These are phyloP conservation scores for Drosophila tani DNA, from an alignment of 1,140 invertebrate genomes.

Conservation along the genomic window DNA sequence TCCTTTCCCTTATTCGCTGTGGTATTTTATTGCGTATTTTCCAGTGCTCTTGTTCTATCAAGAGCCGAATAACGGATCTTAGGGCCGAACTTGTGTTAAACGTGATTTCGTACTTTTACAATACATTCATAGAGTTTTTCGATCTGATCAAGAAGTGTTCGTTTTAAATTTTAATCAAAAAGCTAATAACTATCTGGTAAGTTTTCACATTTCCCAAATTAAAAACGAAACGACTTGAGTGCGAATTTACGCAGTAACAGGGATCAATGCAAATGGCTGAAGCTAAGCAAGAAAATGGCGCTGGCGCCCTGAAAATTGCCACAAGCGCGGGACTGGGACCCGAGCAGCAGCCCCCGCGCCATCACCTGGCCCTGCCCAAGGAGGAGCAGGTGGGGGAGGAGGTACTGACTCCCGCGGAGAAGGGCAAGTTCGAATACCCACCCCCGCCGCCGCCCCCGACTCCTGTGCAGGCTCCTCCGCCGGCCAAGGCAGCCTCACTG, in stretches of 20 bases:
- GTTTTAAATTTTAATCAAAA: slow-evolving; percentile 44
- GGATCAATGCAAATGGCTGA: slow-evolving; percentile 66
- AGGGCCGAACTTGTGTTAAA: slow-evolving; percentile 56
- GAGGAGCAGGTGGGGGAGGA: slow-evolving; percentile 39
- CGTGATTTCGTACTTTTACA: slow-evolving; percentile 64
- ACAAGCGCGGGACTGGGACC: slow-evolving; percentile 23
- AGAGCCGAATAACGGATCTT: slow-evolving; percentile 62
- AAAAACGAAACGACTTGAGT: neutral
- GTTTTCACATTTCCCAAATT: slow-evolving; percentile 17
- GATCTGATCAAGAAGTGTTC: slow-evolving; percentile 28
- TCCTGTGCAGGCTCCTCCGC: slow-evolving; percentile 61
- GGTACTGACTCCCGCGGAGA: slow-evolving; percentile 53
- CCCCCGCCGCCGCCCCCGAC: slow-evolving; percentile 79
- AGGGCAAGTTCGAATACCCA: slow-evolving; percentile 52
- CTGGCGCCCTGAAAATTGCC: slow-evolving; percentile 64
- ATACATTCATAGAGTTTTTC: slow-evolving; percentile 39
- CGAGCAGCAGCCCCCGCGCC: slow-evolving; percentile 34
- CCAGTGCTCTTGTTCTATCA: slow-evolving; percentile 20
- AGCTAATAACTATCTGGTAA: slow-evolving; percentile 32
- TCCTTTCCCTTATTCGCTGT: neutral
- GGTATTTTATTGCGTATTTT: slow-evolving; percentile 27
- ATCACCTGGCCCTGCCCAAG: slow-evolving; percentile 10
- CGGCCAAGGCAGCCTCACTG: slow-evolving; percentile 3
- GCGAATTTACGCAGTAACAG: slow-evolving; percentile 9
- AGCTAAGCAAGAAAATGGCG: slow-evolving; percentile 74